Evolutionary conservation across 2,888 invertebrate species (phyloP), one percentile per base, ranked within the genome.

Genomic region (Archips crataeganus): DNA sequence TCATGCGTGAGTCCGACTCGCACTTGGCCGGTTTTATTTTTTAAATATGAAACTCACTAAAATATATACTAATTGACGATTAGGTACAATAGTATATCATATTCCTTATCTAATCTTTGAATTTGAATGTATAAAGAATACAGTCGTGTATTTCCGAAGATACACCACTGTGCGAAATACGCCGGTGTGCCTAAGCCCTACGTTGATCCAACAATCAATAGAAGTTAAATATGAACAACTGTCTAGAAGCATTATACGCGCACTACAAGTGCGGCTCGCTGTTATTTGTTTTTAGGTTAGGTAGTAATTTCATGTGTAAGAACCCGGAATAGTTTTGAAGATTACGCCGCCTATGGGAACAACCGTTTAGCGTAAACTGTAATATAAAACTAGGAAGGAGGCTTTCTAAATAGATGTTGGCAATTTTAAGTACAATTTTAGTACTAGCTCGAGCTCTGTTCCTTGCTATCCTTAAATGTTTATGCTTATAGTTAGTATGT

Each of bases 241-340:
- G 47, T 42, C 32, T 15, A 54, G 57, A 45, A 64, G 47, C 60
- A 68, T 64, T 64, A 59, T 47, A 15, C 60, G 49, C 78, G 77
- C 77, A 81, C 79, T 84, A 85, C 82, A 81, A 80, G 81, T 81
- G 79, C 77, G 80, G 77, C 76, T 76, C 75, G 74, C 75, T 76
- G 83, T 80, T 86, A 83, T 87, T 87, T 86, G 86, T 87, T 87
- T 87, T 86, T 83, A 82, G 79, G 77, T 79, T 79, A 54, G 57
- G 10, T 83, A 76, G 72, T 79, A 63, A 63, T 59, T 36, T 66
- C 76, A 76, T 82, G 82, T 82, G 80, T 78, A 79, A 76, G 75
- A 81, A 81, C 81, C 81, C 80, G 85, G 84, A 86, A 83, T 82
- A 78, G 45, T 77, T 79, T 83, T 79, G 75, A 75, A 74, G 60